Evolutionary conservation across 2,113 vertebrate species (phyloP), one percentile per base, ranked within the genome.

Genomic region (Cercocebus atys): DNA sequence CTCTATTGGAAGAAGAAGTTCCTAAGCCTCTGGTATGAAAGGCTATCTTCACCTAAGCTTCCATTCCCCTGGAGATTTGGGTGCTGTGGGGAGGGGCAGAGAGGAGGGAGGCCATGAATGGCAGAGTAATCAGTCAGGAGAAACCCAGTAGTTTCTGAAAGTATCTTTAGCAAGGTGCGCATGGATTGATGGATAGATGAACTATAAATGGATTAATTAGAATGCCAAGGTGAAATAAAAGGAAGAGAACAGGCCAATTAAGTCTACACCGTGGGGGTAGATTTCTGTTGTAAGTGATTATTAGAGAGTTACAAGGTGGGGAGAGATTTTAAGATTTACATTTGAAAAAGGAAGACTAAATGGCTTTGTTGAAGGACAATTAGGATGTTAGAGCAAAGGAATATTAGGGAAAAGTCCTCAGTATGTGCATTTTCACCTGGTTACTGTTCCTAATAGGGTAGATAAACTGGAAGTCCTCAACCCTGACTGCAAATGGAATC

Each of bases 121-220:
- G 81, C 35, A 82, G 47, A 89, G 61, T 68, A 79, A 92, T 82
- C 86, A 78, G 66, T 76, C 32, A 80, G 68, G 73, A 94, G 79
- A 93, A 88, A 92, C 27, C 25, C 38, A 68, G 45, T 95, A 93
- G 85, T 66, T 88, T 82, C 87, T 75, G 84, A 93, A 93, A 93
- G 30, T 64, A 88, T 89, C 95, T 95, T 93, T 92, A 85, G 82
- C 73, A 86, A 94, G 79, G 59, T 47, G 23, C 86, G n/a, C 9
- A 8, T 68, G 79, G 61, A 75, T 55, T 93, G 68, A 88, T 94
- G 92, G 91, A 43, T 86, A 82, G 35, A 45, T 89, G 78, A 93
- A 87, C 83, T 96, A 4, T 92, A 88, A 93, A 76, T 84, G 52
- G 89, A 78, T 92, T 96, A 88, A 50, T 68, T 87, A 90, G 45